These are phyloP conservation scores for Calycopis cecrops DNA, from an alignment of 1,140 invertebrate species.

Conservation along the genomic window DNA sequence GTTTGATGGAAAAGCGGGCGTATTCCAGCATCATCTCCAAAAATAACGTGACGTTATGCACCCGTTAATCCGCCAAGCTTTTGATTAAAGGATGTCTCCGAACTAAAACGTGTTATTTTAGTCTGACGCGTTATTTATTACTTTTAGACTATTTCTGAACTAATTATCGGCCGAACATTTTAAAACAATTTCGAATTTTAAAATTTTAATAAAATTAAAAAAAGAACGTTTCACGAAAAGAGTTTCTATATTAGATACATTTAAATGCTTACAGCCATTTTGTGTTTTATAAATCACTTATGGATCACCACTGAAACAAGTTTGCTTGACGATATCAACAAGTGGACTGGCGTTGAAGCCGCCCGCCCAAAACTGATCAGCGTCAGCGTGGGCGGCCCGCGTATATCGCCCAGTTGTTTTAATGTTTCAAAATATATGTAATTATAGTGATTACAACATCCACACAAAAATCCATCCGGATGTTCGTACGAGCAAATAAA, in stretches of 20 bases:
- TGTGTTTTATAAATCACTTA: slow-evolving; percentile 23
- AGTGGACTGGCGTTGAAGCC: slow-evolving; percentile 44
- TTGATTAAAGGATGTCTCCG: slow-evolving; percentile 18
- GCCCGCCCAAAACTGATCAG: slow-evolving; percentile 45
- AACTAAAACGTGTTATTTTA: neutral
- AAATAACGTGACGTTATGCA: slow-evolving; percentile 51
- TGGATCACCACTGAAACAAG: slow-evolving; percentile 36
- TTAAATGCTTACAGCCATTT: slow-evolving; percentile 53
- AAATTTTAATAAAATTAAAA: slow-evolving; percentile 2
- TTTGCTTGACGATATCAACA: slow-evolving; percentile 48
- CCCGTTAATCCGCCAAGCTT: slow-evolving; percentile 20
- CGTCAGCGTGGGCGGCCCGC: slow-evolving; percentile 45
- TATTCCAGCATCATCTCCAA: slow-evolving; percentile 65
- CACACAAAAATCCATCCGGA: slow-evolving; percentile 20
- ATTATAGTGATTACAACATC: slow-evolving; percentile 37
- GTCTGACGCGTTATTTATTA: too few species aligned
- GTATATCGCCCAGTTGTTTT: slow-evolving; percentile 33
- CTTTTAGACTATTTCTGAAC: too few species aligned
- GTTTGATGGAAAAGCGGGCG: slow-evolving; percentile 48
- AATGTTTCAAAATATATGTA: slow-evolving; percentile 32
- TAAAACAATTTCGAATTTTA: too few species aligned
- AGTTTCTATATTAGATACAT: too few species aligned
- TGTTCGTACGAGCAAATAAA: slow-evolving; percentile 3
- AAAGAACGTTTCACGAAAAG: too few species aligned
- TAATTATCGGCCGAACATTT: too few species aligned